Evolutionary conservation across 2,113 vertebrate genomes (phyloP).

Genomic region (Guaruba guarouba): DNA sequence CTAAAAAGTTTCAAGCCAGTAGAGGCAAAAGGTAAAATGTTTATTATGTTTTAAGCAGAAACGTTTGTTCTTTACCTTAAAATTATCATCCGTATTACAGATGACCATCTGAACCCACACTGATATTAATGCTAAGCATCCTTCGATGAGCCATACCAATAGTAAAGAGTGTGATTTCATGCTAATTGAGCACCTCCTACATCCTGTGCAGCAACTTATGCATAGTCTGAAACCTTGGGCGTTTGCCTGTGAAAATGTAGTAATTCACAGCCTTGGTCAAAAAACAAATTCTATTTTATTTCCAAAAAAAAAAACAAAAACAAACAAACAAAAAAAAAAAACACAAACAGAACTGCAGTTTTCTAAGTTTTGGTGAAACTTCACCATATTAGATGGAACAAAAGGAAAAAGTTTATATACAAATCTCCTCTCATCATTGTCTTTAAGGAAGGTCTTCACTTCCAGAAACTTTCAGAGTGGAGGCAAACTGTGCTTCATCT

Average conservation of each 20-base stretch:
- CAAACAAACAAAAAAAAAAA: not conserved
- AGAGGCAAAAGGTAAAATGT: not conserved
- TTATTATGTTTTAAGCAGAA: rapidly evolving
- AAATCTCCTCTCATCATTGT: not conserved
- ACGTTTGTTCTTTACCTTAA: not conserved
- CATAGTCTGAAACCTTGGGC: not conserved
- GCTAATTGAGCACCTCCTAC: not conserved
- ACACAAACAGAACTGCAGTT: not conserved
- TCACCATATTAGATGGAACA: not conserved
- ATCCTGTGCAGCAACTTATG: not conserved
- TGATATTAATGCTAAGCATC: not conserved
- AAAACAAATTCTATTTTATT: not conserved
- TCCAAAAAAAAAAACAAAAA: not conserved
- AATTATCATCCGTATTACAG: not conserved
- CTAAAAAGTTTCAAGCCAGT: not conserved
- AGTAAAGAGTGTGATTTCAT: not conserved
- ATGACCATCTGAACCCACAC: not conserved
- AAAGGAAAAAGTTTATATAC: not conserved
- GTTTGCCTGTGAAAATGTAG: not conserved
- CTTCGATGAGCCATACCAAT: not conserved
- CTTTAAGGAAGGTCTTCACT: not conserved
- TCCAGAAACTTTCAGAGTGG: rapidly evolving
- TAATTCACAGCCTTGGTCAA: not conserved
- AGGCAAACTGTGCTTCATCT: not conserved
- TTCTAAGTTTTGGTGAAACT: not conserved